A percentile compares a stretch with the other conserved stretches of the same genome.
These are phyloP conservation scores for Harpegnathos saltator DNA, from an alignment of 1,140 invertebrate genomes.

Conservation along the genomic window DNA sequence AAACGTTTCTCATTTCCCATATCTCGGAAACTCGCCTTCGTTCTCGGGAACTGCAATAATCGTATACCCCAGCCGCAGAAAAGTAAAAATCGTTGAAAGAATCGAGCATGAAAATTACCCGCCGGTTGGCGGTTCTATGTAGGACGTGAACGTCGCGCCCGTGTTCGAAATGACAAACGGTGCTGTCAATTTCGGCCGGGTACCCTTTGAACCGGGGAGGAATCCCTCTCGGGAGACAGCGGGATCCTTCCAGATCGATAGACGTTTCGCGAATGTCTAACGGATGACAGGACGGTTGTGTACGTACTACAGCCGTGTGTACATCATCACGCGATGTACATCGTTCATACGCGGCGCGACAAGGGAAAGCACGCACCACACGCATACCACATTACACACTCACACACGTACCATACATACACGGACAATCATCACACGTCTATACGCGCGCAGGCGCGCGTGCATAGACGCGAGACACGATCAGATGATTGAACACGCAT, in stretches of 20 bases:
- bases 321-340: conserved; percentile 24
- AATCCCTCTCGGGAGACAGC: conserved; percentile 44
- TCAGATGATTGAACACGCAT: conserved; percentile 33
- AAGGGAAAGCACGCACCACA: conserved; percentile 30
- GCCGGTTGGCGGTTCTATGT: neutral
- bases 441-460: neutral
- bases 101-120: conserved; percentile 35
- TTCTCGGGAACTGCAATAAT: neutral
- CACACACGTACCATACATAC: neutral
- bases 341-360: conserved; percentile 27
- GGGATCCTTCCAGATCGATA: conserved; percentile 49
- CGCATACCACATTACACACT: neutral
- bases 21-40: neutral
- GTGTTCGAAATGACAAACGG: conserved; percentile 64
- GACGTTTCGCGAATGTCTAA: conserved; percentile 55
- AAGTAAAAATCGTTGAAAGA: neutral
- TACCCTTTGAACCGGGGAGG: conserved; percentile 49
- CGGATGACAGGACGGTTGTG: conserved; percentile 56
- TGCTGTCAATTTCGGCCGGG: conserved; percentile 59
- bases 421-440: neutral
- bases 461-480: neutral
- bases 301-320: conserved; percentile 15
- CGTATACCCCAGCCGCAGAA: neutral
- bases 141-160: neutral
- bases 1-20: neutral